Evolutionary conservation across 2,113 vertebrate species (phyloP).

Genomic region (Philantomba maxwellii): DNA sequence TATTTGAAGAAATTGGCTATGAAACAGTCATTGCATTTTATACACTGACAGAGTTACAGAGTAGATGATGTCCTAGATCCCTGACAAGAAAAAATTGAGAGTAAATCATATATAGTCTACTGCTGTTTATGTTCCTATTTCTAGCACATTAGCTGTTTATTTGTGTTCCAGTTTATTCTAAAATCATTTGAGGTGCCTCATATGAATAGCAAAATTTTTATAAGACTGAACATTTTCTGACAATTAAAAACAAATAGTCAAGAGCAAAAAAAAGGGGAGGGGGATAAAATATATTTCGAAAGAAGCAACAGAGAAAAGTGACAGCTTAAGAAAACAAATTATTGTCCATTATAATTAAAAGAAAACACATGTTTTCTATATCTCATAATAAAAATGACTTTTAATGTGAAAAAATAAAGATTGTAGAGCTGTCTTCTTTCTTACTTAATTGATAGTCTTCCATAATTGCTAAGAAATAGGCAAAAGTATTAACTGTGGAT

Average conservation of each 20-base stretch:
- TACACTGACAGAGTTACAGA: background rate
- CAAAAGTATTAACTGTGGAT: background rate
- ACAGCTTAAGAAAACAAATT: background rate
- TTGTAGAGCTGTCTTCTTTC: background rate
- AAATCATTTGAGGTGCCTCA: background rate
- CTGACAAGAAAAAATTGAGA: background rate
- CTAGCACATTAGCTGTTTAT: background rate
- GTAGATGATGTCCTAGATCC: background rate
- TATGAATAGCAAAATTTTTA: background rate
- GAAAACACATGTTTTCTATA: background rate
- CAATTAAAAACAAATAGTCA: background rate
- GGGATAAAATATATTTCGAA: background rate
- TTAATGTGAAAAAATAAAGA: background rate
- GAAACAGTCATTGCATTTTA: background rate
- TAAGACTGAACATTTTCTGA: background rate
- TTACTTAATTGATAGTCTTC: background rate
- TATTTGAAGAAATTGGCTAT: background rate
- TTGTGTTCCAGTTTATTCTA: background rate
- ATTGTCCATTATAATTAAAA: background rate
- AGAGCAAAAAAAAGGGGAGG: fast-evolving
- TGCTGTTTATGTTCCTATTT: background rate
- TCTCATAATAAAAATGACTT: background rate
- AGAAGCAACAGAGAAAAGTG: background rate
- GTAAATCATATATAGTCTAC: background rate
- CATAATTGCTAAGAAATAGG: background rate